phyloP scores from a whole-genome alignment of 2,888 invertebrate genomes.

The Allygus modestus region DNA sequence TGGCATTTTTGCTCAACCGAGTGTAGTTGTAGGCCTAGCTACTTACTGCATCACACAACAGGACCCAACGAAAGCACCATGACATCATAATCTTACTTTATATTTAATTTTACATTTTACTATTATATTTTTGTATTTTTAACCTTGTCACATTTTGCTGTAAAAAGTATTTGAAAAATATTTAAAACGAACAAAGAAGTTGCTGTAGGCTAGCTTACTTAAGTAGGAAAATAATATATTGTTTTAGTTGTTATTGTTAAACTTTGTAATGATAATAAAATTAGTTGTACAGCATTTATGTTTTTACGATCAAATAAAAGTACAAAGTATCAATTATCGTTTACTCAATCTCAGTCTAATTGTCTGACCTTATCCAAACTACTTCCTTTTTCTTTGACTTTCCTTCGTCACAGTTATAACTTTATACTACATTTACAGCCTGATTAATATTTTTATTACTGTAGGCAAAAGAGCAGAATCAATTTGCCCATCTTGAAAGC shows the following conservation, averaged over 20 bases:
- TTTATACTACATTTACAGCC: neutral
- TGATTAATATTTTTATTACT: neutral
- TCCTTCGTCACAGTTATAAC: neutral
- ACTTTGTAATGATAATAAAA: conserved; percentile 3
- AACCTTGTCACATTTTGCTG: neutral
- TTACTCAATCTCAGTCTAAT: neutral
- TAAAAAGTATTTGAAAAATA: neutral
- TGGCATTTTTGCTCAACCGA: neutral
- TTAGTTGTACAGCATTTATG: conserved; percentile 52
- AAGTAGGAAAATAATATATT: conserved; percentile 54
- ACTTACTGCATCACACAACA: neutral
- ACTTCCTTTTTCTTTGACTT: neutral
- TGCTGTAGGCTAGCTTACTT: conserved; percentile 55
- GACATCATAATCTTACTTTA: neutral
- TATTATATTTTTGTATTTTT: neutral
- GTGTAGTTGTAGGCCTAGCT: neutral
- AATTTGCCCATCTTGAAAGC: too few species aligned
- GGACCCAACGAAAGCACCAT: conserved; percentile 1
- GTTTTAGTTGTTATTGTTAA: conserved; percentile 56
- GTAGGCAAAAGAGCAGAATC: neutral
- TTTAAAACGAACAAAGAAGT: neutral
- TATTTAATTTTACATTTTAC: neutral
- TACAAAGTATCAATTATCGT: conserved; percentile 40
- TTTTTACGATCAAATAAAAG: conserved; percentile 52
- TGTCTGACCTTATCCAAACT: too few species aligned